Evolutionary conservation across 2,113 vertebrate genomes (phyloP).

Genomic region (Thalassoma bifasciatum): DNA sequence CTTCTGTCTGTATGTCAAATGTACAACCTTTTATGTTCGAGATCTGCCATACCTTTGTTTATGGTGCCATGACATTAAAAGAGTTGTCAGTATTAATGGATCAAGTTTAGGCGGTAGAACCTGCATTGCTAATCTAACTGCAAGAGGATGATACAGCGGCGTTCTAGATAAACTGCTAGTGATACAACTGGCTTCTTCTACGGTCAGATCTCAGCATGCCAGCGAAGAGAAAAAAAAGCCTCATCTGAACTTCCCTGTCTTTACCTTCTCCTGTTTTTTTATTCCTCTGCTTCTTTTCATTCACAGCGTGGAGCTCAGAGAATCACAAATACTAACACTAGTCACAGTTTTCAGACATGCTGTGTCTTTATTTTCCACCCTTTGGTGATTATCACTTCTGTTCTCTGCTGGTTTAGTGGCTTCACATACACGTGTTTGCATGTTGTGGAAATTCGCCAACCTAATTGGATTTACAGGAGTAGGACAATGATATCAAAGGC

Average conservation of each 20-base stretch:
- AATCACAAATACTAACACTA: neutral
- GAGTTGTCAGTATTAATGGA: no score
- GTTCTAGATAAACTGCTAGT: slow-evolving; percentile 25
- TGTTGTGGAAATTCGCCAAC: slow-evolving; percentile 1
- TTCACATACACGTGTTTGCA: slow-evolving; percentile 1
- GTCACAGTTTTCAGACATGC: neutral
- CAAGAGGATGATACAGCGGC: slow-evolving; percentile 7
- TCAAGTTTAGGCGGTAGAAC: slow-evolving; percentile 1
- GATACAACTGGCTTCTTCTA: slow-evolving; percentile 8
- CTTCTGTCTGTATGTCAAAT: no score
- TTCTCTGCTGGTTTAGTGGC: neutral
- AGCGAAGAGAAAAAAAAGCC: slow-evolving; percentile 9
- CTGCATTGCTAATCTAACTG: slow-evolving; percentile 29
- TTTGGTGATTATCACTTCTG: slow-evolving; percentile 23
- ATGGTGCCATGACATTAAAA: no score
- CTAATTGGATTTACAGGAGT: slow-evolving; percentile 8
- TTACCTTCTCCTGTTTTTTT: neutral
- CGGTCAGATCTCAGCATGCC: slow-evolving; percentile 16
- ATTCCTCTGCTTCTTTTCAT: neutral
- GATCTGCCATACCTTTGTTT: no score
- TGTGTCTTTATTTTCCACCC: neutral
- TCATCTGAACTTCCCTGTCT: neutral
- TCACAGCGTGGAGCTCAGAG: neutral
- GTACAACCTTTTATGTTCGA: no score
- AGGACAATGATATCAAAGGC: slow-evolving; percentile 10